These are phyloP conservation scores for Zaprionus bogoriensis DNA, from an alignment of 2,888 invertebrate species.

Conservation along the genomic window DNA sequence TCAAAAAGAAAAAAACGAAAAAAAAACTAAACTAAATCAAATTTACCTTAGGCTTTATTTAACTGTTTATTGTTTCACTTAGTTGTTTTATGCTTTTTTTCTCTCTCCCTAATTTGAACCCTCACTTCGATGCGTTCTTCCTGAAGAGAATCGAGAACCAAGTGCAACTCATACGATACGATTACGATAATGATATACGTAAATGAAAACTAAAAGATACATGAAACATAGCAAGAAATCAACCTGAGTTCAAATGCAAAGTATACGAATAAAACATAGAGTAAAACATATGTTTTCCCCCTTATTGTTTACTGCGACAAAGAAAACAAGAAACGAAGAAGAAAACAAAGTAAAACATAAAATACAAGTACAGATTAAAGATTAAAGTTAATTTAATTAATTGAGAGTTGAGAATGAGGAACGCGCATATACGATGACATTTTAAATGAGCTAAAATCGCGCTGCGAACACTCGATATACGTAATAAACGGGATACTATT, in stretches of 20 bases:
- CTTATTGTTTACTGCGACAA: conserved; percentile 65
- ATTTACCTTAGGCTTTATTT: conserved; percentile 4
- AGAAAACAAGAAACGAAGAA: conserved; percentile 34
- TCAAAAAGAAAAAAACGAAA: conserved; percentile 40
- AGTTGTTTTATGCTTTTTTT: conserved; percentile 28
- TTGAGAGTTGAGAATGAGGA: conserved; percentile 65
- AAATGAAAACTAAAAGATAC: conserved; percentile 59
- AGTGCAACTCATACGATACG: conserved; percentile 74
- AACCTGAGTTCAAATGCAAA: conserved; percentile 84
- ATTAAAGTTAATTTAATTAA: conserved; percentile 72
- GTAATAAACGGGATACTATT: conserved; percentile 52
- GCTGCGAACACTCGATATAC: conserved; percentile 65
- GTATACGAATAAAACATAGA: conserved; percentile 82
- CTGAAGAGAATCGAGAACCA: conserved; percentile 39
- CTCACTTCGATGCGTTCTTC: conserved; percentile 41
- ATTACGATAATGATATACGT: too few species aligned
- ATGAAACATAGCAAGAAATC: conserved; percentile 56
- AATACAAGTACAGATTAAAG: conserved; percentile 27
- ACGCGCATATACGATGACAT: conserved; percentile 81
- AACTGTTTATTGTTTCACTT: conserved; percentile 49
- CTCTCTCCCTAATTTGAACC: conserved; percentile 12
- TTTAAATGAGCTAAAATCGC: conserved; percentile 72
- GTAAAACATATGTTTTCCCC: conserved; percentile 60
- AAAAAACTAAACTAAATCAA: conserved; percentile 1
- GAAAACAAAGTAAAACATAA: conserved; percentile 13